Evolutionary conservation across 2,113 vertebrate species (phyloP).

Genomic region (Bagarius yarrelli): DNA sequence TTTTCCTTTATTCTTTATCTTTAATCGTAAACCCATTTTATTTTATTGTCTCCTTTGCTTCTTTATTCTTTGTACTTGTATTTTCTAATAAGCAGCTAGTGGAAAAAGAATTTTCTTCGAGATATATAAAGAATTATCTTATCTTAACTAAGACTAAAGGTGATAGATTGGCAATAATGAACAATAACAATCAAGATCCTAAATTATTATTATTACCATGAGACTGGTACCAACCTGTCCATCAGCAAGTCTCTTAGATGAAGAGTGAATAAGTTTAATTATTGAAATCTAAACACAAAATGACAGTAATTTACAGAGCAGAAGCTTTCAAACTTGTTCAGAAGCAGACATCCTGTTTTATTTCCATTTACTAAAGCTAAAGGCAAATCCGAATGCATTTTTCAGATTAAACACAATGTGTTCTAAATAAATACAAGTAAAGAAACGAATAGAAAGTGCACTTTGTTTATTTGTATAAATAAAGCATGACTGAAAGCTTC

Average conservation of each 20-base stretch:
- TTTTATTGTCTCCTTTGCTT: no score
- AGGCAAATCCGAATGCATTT: background rate
- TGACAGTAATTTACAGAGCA: background rate
- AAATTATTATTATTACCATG: background rate
- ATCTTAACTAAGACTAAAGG: no score
- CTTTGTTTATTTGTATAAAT: background rate
- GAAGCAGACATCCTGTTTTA: background rate
- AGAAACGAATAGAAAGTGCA: background rate
- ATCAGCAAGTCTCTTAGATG: background rate
- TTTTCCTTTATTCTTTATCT: no score
- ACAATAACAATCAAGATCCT: background rate
- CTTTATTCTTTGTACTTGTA: no score
- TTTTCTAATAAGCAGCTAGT: no score
- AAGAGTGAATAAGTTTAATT: constrained; percentile 20
- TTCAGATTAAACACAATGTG: background rate
- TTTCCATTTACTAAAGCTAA: background rate
- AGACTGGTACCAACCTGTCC: background rate
- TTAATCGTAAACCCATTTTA: no score
- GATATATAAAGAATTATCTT: no score
- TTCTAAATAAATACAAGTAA: background rate
- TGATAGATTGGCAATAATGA: constrained; percentile 10
- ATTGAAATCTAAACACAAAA: background rate
- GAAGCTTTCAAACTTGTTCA: background rate
- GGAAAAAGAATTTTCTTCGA: no score
- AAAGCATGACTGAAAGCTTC: background rate